Conservation (phyloP, 2,888 invertebrate genomes). For the Trissolcus japonicus region DNA sequence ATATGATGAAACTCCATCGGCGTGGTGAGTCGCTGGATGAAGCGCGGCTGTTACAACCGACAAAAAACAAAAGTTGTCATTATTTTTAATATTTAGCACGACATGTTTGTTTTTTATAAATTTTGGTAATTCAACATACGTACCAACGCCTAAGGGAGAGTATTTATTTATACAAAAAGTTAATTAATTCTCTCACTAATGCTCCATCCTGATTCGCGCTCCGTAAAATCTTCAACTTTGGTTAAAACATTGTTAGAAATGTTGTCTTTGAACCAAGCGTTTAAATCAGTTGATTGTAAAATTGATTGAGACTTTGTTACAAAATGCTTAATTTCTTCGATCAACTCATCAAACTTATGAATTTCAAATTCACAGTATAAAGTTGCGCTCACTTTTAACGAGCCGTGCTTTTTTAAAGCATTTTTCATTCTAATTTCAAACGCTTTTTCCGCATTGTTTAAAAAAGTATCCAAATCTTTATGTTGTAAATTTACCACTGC, state of each 20-base stretch:
- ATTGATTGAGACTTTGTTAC: slow-evolving; percentile 1
- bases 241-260: slow-evolving; percentile 3
- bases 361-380: slow-evolving; percentile 12
- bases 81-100: too few relatives aligned
- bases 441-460: not conserved
- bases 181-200: too few relatives aligned
- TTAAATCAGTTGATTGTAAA: slow-evolving; percentile 3
- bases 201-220: too few relatives aligned
- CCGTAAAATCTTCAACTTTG: slow-evolving; percentile 11
- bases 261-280: slow-evolving; percentile 6
- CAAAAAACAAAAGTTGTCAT: too few relatives aligned
- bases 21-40: too few relatives aligned
- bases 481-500: not conserved
- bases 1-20: too few relatives aligned
- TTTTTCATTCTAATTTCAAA: not conserved
- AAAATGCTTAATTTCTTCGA: slow-evolving; percentile 1
- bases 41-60: too few relatives aligned
- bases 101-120: too few relatives aligned
- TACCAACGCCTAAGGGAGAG: too few relatives aligned
- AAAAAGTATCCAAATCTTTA: slow-evolving; percentile 15
- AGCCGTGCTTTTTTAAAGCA: not conserved
- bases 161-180: too few relatives aligned
- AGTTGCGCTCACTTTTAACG: not conserved
- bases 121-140: too few relatives aligned
- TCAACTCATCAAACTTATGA: not conserved